Percentiles rank a stretch among this genome's conserved stretches.
Conservation (phyloP, 1,140 invertebrate genomes). For the Drosophila pandora region DNA sequence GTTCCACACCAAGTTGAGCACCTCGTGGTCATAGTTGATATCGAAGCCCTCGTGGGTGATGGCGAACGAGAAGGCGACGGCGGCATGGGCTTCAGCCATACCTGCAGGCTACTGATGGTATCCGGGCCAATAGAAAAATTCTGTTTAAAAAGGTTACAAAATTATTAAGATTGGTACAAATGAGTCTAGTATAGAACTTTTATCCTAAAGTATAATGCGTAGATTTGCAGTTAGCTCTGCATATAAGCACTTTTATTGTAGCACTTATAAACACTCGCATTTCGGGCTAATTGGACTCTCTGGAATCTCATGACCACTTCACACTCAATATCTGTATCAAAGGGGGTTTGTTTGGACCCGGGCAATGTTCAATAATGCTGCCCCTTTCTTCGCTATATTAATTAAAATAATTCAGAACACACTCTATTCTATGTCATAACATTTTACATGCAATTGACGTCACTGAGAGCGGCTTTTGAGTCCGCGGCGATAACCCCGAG, state of each 20-base stretch:
- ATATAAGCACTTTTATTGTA: neutral
- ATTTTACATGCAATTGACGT: slow-evolving; percentile 56
- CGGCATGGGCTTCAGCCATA: slow-evolving; percentile 99
- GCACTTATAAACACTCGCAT: neutral
- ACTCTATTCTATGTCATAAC: slow-evolving; percentile 56
- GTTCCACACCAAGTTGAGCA: slow-evolving; percentile 94
- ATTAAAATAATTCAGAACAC: slow-evolving; percentile 3
- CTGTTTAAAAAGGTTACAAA: neutral
- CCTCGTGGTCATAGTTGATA: slow-evolving; percentile 98
- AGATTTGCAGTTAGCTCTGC: too few relatives aligned
- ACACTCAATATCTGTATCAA: neutral
- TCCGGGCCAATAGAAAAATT: slow-evolving; percentile 22
- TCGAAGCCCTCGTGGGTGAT: slow-evolving; percentile 99
- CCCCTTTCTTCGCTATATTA: slow-evolving; percentile 3
- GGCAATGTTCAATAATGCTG: slow-evolving; percentile 26
- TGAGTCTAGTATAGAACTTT: neutral
- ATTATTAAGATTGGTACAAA: neutral
- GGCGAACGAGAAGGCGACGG: slow-evolving; percentile 98
- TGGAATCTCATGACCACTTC: neutral
- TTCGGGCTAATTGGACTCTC: slow-evolving; percentile 5
- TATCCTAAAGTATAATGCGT: too few relatives aligned
- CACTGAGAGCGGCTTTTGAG: slow-evolving; percentile 31
- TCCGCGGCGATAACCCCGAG: slow-evolving; percentile 55
- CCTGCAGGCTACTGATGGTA: slow-evolving; percentile 28
- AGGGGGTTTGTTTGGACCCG: slow-evolving; percentile 6